Base-by-base conservation (phyloP, 2,113 vertebrate genomes). In the Tretioscincus oriximinensis region DNA sequence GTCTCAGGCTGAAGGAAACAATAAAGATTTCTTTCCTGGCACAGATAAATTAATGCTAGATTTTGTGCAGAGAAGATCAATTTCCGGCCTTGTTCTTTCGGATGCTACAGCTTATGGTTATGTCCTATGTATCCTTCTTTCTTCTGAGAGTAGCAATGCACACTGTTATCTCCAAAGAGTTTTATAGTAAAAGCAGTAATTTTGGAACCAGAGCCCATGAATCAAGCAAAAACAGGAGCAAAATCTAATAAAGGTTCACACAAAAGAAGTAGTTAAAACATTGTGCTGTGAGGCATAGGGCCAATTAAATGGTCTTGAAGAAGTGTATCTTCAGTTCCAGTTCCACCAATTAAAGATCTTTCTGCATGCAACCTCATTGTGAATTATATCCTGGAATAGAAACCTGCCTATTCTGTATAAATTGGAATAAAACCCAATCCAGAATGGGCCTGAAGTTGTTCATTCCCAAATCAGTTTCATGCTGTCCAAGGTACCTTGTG, bases 21-120 rank as follows among this genome's bases (percentile, higher is more conserved):
- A 87, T 88, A 84, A 76, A 88, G 63, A 88, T 88, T 87, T 90
- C 7, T 83, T 16, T 80, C 16, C 24, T 54, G 83, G 20, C 26
- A 73, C 10, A 45, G 61, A 73, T n/a, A 82, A 85, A 85, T 71
- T 70, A 76, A 85, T 63, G 21, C 24, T 84, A 77, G 28, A 0
- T 0, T 77, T 85, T 81, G 47, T 84, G 76, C 67, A 76, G 24
- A 64, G 22, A 60, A 85, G 66, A 86, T 69, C 18, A 84, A 86
- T 87, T 81, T 45, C 63, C 35, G 8, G 4, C 26, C 63, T 71
- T 81, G 11, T 84, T 77, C 58, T 12, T 77, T 88, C 68, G 29
- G 69, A 47, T 84, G 77, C 35, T 81, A 75, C 22, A 0, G 0
- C 85, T 84, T 90, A 84, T 64, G 61, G 61, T 69, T 88, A 2